phyloP scores from a whole-genome alignment of 2,113 vertebrate genomes.

The Myiozetetes cayanensis region DNA sequence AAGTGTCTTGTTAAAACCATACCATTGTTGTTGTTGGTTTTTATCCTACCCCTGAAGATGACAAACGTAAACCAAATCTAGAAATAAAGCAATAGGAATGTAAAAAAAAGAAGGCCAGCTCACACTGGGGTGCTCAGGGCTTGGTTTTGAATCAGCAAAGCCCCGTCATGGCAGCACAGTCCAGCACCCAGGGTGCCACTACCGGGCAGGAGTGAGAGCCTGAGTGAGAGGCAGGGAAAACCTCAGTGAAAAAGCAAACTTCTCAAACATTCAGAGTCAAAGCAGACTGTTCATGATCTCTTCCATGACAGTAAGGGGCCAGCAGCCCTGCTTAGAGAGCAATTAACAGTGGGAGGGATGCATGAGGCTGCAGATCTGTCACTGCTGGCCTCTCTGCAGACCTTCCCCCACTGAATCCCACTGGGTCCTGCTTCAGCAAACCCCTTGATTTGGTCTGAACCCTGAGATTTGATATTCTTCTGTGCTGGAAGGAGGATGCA shows the following conservation, averaged over 20 bases:
- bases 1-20: background rate
- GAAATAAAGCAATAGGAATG: background rate
- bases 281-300: background rate
- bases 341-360: background rate
- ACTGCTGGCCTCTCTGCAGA: background rate
- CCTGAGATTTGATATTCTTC: background rate
- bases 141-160: background rate
- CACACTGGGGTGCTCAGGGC: background rate
- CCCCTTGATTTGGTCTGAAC: background rate
- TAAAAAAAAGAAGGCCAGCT: background rate
- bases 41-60: background rate
- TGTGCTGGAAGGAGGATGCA: background rate
- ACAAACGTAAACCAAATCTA: background rate
- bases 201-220: background rate
- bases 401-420: background rate
- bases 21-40: background rate
- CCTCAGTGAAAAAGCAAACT: background rate
- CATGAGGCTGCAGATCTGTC: background rate
- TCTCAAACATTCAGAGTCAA: background rate
- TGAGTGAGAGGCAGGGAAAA: background rate
- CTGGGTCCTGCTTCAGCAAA: background rate
- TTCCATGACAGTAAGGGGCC: background rate
- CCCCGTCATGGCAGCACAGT: background rate
- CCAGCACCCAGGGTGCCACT: background rate
- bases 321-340: background rate